phyloP scores from a whole-genome alignment of 1,140 invertebrate genomes.

The Oscheius sp. region DNA sequence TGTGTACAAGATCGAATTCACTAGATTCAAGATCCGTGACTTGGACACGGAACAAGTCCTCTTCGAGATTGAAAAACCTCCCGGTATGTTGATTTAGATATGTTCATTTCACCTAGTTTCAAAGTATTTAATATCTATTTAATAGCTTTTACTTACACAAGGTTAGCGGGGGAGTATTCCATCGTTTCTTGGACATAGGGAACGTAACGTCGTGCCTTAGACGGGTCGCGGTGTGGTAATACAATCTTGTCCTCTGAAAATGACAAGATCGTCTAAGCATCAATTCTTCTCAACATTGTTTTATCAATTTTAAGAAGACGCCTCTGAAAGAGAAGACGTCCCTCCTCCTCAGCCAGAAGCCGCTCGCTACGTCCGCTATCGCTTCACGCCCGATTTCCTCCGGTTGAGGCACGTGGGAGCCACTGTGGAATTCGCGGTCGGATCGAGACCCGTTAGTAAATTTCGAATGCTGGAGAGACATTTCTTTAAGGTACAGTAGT shows the following conservation, averaged over 20 bases:
- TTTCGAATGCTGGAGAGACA: slow-evolving; percentile 98
- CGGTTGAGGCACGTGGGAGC: slow-evolving; percentile 85
- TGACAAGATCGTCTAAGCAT: neutral
- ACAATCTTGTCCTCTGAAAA: no score
- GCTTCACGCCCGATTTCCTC: slow-evolving; percentile 89
- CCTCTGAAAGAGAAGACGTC: neutral
- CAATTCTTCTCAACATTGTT: no score
- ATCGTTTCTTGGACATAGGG: no score
- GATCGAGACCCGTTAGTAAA: slow-evolving; percentile 82
- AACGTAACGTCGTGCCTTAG: no score
- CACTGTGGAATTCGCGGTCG: slow-evolving; percentile 96
- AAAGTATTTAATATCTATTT: no score
- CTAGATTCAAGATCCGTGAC: slow-evolving; percentile 92
- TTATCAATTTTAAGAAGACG: neutral
- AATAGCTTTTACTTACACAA: no score
- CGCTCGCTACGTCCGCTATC: slow-evolving; percentile 91
- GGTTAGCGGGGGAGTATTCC: no score
- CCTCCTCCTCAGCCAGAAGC: slow-evolving; percentile 51
- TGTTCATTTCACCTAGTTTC: no score
- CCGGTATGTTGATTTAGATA: slow-evolving; percentile 28
- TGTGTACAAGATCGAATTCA: slow-evolving; percentile 96
- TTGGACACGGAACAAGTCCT: slow-evolving; percentile 84
- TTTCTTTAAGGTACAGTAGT: slow-evolving; percentile 72
- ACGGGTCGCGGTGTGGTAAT: no score
- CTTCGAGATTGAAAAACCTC: slow-evolving; percentile 93